Conservation (phyloP, 2,888 invertebrate genomes). For the Drosophila neotestacea region DNA sequence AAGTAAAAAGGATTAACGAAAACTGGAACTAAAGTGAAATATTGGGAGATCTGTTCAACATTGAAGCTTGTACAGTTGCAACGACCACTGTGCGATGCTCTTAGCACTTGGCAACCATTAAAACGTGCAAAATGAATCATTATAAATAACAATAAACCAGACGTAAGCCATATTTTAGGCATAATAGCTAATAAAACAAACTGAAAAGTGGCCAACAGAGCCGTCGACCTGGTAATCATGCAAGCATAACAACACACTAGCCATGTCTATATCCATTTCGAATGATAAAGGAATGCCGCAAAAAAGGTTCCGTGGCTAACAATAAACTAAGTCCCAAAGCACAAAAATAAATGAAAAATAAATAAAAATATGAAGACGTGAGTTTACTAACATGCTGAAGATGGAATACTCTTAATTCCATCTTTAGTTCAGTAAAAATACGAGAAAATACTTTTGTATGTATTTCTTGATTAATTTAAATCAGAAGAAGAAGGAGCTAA, state of each 20-base stretch:
- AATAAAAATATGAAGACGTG: background rate
- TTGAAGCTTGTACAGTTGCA: constrained; percentile 14
- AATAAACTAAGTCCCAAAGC: constrained; percentile 40
- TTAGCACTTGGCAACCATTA: constrained; percentile 69
- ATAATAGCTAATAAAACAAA: constrained; percentile 80
- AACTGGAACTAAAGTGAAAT: constrained; percentile 20
- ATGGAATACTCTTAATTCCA: background rate
- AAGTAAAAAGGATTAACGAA: constrained; percentile 16
- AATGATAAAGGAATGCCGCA: constrained; percentile 68
- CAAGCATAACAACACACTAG: constrained; percentile 64
- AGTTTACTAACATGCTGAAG: background rate
- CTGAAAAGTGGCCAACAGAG: constrained; percentile 55
- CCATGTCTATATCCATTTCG: constrained; percentile 68
- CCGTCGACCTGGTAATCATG: constrained; percentile 59
- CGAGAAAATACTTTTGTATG: background rate
- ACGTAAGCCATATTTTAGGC: constrained; percentile 74
- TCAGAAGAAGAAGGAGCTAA: too few relatives aligned
- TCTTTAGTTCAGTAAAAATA: background rate
- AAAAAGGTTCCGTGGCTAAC: constrained; percentile 51
- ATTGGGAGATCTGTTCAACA: constrained; percentile 13
- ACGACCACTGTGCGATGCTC: constrained; percentile 40
- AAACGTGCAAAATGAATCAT: constrained; percentile 78
- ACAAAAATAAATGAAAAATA: constrained; percentile 27
- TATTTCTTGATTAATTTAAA: background rate
- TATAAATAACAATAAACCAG: constrained; percentile 78